Evolutionary conservation across 2,797 vertebrate species (phyloP).

Genomic region (Protonibea diacanthus): DNA sequence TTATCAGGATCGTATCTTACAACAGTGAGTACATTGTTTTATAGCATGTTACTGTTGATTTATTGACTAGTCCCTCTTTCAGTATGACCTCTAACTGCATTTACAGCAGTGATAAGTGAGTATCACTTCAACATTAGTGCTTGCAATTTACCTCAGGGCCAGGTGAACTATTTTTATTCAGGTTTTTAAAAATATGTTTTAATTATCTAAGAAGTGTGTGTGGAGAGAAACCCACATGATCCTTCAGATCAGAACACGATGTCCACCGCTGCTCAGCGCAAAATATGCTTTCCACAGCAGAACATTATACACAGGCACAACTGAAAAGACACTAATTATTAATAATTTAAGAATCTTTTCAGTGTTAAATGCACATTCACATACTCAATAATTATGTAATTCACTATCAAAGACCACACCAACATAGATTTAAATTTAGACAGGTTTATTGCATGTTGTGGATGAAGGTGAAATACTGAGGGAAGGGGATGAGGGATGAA

Average conservation of each 20-base stretch:
- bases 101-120: not conserved
- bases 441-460: no score
- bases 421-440: no score
- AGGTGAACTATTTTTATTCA: not conserved
- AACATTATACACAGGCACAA: not conserved
- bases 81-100: not conserved
- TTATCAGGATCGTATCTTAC: conserved; percentile 61
- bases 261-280: not conserved
- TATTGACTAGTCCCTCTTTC: not conserved
- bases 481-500: no score
- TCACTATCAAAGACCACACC: no score
- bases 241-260: not conserved
- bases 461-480: no score
- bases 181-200: not conserved
- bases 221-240: not conserved
- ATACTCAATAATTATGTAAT: no score
- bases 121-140: not conserved
- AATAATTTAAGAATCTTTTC: not conserved
- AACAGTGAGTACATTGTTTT: conserved; percentile 45
- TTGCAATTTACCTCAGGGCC: not conserved
- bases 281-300: not conserved
- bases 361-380: no score
- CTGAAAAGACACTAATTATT: not conserved
- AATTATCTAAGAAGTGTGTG: not conserved
- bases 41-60: conserved; percentile 1